These are phyloP conservation scores for Sylvietta virens DNA, from an alignment of 2,113 vertebrate genomes.

Conservation along the genomic window DNA sequence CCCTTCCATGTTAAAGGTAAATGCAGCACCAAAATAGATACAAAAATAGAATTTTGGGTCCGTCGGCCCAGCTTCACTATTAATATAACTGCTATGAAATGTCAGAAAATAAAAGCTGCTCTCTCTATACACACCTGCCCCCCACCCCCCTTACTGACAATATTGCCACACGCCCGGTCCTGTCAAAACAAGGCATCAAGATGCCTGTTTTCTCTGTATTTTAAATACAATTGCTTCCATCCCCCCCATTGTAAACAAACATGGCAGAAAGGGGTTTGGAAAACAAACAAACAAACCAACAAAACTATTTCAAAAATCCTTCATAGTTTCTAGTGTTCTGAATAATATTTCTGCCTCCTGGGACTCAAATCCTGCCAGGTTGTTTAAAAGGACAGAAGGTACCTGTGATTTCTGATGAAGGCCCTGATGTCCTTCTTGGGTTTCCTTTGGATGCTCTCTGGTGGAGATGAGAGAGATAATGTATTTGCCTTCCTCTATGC, in stretches of 20 bases:
- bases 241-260: constrained; percentile 30
- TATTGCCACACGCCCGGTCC: background rate
- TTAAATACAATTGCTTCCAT: background rate
- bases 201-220: background rate
- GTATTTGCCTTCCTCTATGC: constrained; percentile 25
- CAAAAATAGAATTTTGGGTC: constrained; percentile 73
- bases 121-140: constrained; percentile 33
- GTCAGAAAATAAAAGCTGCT: constrained; percentile 63
- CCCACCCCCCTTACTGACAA: background rate
- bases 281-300: background rate
- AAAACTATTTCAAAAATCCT: background rate
- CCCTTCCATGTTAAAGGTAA: constrained; percentile 54
- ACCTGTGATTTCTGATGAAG: constrained; percentile 36
- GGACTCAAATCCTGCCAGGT: background rate
- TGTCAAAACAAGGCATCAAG: background rate
- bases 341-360: constrained; percentile 27
- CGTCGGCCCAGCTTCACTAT: background rate
- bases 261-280: constrained; percentile 12
- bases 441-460: constrained; percentile 19
- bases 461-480: background rate
- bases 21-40: constrained; percentile 74
- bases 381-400: constrained; percentile 65
- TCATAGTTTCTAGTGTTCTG: background rate
- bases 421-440: background rate
- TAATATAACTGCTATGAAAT: constrained; percentile 66